Base-by-base conservation (phyloP, 2,888 invertebrate genomes). In the Calliphora vomitoria region DNA sequence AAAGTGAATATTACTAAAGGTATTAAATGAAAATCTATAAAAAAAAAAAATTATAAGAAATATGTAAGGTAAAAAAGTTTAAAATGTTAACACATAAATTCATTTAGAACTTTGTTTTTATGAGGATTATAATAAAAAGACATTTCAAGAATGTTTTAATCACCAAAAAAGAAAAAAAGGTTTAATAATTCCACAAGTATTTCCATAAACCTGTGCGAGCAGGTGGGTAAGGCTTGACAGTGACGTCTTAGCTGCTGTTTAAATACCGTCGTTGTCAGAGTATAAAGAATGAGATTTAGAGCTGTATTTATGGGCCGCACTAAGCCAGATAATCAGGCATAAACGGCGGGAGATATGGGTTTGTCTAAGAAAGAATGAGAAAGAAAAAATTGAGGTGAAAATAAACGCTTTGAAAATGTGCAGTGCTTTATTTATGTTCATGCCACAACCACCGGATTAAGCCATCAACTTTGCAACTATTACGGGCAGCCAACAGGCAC, bases 221-320 rank as follows among this genome's bases (percentile, higher is more conserved):
- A 92, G 31, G 71, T 90, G 47, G 92, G 91, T 80, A 92, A 71
- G 1, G 90, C 89, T 80, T 91, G 90, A 90, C 91, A 88, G 90
- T 92, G 90, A 87, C 92, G 90, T 89, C 89, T 86, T 91, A 92
- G 86, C 92, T 95, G 95, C 91, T 95, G 95, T 90, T 95, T 95
- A 90, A 95, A 95, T 2, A 95, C 92, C 18, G 95, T 95, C 3
- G 95, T 95, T 2, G 95, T 95, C 64, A 95, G 90, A 0, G 95
- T 95, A 91, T 95, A 95, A 55, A 95, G 92, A n/a, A 95, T 94
- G 1, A 95, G 95, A 92, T 95, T 95, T 8, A 95, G n/a, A n/a
- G n/a, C n/a, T n/a, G n/a, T n/a, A n/a, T n/a, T n/a, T n/a, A n/a
- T n/a, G n/a, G n/a, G n/a, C n/a, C n/a, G n/a, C n/a, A n/a, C n/a